Evolutionary conservation across 2,113 vertebrate genomes (phyloP).

Genomic region (Alligator sinensis): DNA sequence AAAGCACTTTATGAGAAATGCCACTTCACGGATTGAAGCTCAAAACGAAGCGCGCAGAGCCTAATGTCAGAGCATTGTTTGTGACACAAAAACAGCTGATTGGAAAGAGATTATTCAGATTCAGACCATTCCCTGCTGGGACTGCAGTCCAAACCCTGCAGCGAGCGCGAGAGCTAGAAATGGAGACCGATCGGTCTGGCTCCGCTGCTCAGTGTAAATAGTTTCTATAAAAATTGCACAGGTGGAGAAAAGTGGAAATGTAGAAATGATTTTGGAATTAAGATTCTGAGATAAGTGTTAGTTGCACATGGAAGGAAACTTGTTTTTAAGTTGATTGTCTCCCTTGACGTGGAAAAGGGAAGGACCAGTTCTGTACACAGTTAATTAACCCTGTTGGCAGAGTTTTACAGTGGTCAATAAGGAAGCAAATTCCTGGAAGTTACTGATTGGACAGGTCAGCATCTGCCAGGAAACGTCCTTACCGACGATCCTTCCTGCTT

Average conservation of each 20-base stretch:
- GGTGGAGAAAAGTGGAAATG: accelerated
- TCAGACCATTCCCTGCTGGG: not conserved
- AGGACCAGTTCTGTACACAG: not conserved
- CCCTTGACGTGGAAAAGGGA: not conserved
- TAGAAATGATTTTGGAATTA: accelerated
- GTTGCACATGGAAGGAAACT: not conserved
- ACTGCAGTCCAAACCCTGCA: not conserved
- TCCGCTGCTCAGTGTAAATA: accelerated
- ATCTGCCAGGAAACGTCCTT: accelerated
- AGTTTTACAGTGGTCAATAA: not conserved
- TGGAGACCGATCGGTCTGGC: accelerated
- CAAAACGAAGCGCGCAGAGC: not conserved
- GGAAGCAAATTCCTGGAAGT: not conserved
- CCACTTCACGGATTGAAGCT: accelerated
- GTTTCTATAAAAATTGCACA: accelerated
- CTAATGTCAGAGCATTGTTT: accelerated
- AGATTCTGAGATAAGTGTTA: accelerated
- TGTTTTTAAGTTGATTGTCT: accelerated
- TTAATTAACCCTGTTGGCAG: accelerated
- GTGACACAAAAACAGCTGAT: not conserved
- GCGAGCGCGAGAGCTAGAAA: not conserved
- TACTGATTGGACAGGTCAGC: accelerated
- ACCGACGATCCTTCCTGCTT: accelerated
- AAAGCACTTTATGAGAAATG: not conserved
- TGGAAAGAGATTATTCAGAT: not conserved